Conservation (phyloP, 1,140 invertebrate species). For the Varroa destructor region DNA sequence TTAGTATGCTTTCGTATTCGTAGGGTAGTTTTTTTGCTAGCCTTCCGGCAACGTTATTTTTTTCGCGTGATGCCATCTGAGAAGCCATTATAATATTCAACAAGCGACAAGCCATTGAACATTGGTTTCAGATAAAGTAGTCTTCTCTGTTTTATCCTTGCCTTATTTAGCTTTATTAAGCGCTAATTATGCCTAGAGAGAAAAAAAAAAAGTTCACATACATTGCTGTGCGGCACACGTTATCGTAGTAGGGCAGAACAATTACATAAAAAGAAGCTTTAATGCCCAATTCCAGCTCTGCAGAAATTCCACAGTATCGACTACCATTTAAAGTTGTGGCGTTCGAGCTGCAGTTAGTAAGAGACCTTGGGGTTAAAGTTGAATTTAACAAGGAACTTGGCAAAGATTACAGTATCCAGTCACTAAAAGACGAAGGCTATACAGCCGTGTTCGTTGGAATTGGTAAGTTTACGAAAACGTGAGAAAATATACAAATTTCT, state of each 20-base stretch:
- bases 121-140: no score
- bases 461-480: constrained; percentile 44
- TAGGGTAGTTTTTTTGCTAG: background rate
- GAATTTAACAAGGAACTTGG: constrained; percentile 32
- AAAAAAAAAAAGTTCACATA: no score
- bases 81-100: no score
- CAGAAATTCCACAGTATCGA: constrained; percentile 93
- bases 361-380: constrained; percentile 73
- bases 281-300: constrained; percentile 51
- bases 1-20: background rate
- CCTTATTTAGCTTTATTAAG: no score
- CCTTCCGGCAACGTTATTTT: background rate
- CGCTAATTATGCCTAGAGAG: background rate
- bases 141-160: no score
- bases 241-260: constrained; percentile 3
- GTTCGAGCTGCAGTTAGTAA: constrained; percentile 81
- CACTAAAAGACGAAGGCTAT: constrained; percentile 53
- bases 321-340: constrained; percentile 79
- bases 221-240: background rate
- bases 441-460: constrained; percentile 83
- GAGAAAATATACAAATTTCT: background rate
- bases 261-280: constrained; percentile 27
- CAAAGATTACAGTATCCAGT: constrained; percentile 42
- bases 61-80: background rate
- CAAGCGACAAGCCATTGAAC: no score